Percentiles rank a stretch among this genome's conserved stretches.
These are phyloP conservation scores for Latrodectus geometricus DNA, from an alignment of 1,140 invertebrate genomes.

Conservation along the genomic window DNA sequence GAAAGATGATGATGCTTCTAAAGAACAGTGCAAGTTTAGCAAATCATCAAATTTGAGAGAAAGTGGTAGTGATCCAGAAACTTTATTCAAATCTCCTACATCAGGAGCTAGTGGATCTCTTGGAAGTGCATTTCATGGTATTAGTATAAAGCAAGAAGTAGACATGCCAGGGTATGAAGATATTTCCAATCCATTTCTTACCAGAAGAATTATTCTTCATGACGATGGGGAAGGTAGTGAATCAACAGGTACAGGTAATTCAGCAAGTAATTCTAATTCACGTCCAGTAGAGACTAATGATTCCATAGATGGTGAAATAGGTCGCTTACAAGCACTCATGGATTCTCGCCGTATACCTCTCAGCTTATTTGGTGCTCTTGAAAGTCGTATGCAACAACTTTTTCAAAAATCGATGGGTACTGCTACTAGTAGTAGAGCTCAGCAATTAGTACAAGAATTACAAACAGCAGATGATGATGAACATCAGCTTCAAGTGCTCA, in stretches of 20 bases:
- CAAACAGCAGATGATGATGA: slow-evolving; percentile 95
- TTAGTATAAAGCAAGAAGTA: slow-evolving; percentile 17
- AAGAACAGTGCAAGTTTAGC: slow-evolving; percentile 38
- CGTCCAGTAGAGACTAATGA: slow-evolving; percentile 65
- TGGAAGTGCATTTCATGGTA: slow-evolving; percentile 66
- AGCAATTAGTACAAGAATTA: slow-evolving; percentile 91
- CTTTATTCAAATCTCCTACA: slow-evolving; percentile 68
- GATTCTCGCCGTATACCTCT: slow-evolving; percentile 94
- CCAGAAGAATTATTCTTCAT: slow-evolving; percentile 5
- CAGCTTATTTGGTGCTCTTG: slow-evolving; percentile 93
- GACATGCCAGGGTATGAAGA: slow-evolving; percentile 46
- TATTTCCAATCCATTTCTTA: slow-evolving; percentile 18
- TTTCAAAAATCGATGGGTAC: slow-evolving; percentile 91
- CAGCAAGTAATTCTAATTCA: slow-evolving; percentile 64
- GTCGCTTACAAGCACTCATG: slow-evolving; percentile 75
- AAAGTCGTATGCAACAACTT: slow-evolving; percentile 96
- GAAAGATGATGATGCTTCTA: slow-evolving; percentile 8
- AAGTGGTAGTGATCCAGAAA: neutral
- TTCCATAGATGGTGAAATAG: slow-evolving; percentile 69
- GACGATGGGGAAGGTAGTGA: slow-evolving; percentile 14
- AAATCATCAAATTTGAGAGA: slow-evolving; percentile 20
- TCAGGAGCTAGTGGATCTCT: slow-evolving; percentile 64
- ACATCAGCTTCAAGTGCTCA: slow-evolving; percentile 95
- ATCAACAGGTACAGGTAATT: slow-evolving; percentile 13
- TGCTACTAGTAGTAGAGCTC: slow-evolving; percentile 77